phyloP scores from a whole-genome alignment of 2,888 invertebrate species.

The Drosophila mercatorum region DNA sequence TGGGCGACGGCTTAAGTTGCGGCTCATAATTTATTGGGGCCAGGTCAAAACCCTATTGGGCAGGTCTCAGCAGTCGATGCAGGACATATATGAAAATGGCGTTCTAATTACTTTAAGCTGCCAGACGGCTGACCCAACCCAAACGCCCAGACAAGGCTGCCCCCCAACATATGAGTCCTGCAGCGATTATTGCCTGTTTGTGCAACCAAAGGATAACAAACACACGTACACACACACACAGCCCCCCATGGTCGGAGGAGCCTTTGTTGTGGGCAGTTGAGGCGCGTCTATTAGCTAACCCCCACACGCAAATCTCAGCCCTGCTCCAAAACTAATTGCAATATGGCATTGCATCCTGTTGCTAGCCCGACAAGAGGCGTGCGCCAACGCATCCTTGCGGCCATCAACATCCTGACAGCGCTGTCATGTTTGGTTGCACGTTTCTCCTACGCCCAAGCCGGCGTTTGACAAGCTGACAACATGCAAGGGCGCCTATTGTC shows the following conservation, averaged over 20 bases:
- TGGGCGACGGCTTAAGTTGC: conserved; percentile 61
- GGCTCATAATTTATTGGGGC: conserved; percentile 64
- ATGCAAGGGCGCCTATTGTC: conserved; percentile 31
- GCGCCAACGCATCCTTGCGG: conserved; percentile 41
- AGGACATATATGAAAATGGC: conserved; percentile 50
- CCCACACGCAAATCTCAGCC: conserved; percentile 52
- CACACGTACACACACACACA: neutral
- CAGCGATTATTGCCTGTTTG: conserved; percentile 60
- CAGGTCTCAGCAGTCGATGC: conserved; percentile 10
- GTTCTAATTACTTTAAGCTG: conserved; percentile 77
- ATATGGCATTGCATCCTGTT: conserved; percentile 73
- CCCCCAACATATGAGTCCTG: conserved; percentile 26
- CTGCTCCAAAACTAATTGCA: conserved; percentile 71
- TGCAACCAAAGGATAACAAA: conserved; percentile 40
- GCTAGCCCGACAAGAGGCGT: conserved; percentile 21
- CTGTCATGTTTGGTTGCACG: conserved; percentile 64
- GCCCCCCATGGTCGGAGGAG: conserved; percentile 4
- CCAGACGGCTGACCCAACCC: conserved; percentile 49
- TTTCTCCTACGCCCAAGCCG: conserved; percentile 5
- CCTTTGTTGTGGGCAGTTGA: conserved; percentile 42
- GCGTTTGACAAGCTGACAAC: conserved; percentile 74
- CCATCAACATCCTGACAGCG: conserved; percentile 51
- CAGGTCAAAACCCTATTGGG: neutral
- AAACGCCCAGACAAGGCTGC: conserved; percentile 9
- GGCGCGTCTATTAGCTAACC: conserved; percentile 65